A percentile compares a stretch with the other conserved stretches of the same genome.
Conservation (phyloP, 2,888 invertebrate genomes). For the Odontomyia ornata region DNA sequence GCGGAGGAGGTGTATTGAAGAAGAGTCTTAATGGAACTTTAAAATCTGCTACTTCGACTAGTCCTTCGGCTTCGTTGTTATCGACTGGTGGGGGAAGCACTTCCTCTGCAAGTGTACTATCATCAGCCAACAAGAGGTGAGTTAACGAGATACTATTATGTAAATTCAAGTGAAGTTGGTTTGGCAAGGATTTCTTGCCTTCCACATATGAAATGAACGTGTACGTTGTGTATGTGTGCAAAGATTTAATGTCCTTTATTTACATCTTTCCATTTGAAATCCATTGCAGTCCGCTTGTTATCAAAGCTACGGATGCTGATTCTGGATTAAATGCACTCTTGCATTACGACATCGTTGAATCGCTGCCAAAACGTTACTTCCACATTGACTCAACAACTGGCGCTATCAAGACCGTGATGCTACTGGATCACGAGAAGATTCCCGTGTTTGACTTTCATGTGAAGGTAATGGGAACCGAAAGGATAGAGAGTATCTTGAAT, state of each 20-base stretch:
- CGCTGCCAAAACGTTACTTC: constrained; percentile 80
- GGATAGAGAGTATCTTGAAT: background rate
- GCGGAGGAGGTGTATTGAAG: background rate
- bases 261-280: background rate
- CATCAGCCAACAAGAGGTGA: constrained; percentile 40
- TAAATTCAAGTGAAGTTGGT: background rate
- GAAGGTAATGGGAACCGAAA: constrained; percentile 65
- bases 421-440: constrained; percentile 82
- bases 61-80: constrained; percentile 10
- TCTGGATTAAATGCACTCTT: constrained; percentile 85
- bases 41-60: constrained; percentile 1
- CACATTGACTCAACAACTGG: constrained; percentile 89
- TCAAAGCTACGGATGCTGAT: constrained; percentile 85
- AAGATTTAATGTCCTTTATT: constrained; percentile 19
- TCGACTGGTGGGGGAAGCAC: background rate
- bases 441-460: constrained; percentile 81
- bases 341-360: constrained; percentile 85
- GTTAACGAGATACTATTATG: constrained; percentile 3
- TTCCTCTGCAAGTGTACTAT: constrained; percentile 14
- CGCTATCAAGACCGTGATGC: constrained; percentile 79
- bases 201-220: background rate
- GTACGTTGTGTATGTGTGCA: no score
- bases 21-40: constrained; percentile 1
- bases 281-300: constrained; percentile 77
- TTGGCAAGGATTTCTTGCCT: background rate